These are phyloP conservation scores for Gorsachius magnificus DNA, from an alignment of 2,797 vertebrate genomes.

Conservation along the genomic window DNA sequence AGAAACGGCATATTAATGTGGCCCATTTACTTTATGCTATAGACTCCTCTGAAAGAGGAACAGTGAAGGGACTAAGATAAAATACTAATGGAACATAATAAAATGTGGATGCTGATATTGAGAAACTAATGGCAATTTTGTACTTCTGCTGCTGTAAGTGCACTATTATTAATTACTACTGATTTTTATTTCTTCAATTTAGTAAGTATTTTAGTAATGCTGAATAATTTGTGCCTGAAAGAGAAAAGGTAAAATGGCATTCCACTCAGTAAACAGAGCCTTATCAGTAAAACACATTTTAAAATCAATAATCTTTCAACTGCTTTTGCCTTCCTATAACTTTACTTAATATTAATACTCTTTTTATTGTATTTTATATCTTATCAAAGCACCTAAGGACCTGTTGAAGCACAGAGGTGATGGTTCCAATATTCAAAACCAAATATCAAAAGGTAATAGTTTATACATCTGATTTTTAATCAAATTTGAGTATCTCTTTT, in stretches of 20 bases:
- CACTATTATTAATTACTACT: background rate
- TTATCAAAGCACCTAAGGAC: background rate
- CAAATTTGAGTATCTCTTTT: background rate
- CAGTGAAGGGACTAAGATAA: background rate
- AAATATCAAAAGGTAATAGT: background rate
- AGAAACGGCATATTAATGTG: conserved; percentile 39
- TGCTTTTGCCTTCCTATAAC: background rate
- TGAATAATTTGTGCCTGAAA: background rate
- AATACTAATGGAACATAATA: conserved; percentile 4
- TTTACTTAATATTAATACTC: background rate
- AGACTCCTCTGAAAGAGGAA: conserved; percentile 25
- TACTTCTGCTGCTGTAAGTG: background rate
- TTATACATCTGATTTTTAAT: background rate
- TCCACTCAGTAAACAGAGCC: background rate
- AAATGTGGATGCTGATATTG: background rate
- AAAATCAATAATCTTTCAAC: background rate
- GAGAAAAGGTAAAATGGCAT: background rate
- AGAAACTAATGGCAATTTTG: conserved; percentile 9
- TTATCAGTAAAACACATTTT: background rate
- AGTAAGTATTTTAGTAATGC: background rate
- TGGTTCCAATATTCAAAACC: background rate
- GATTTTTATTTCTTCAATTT: background rate
- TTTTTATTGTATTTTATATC: background rate
- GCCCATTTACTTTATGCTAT: conserved; percentile 24
- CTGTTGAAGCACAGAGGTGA: background rate